phyloP scores from a whole-genome alignment of 2,888 invertebrate genomes.

The Ochlodes sylvanus region DNA sequence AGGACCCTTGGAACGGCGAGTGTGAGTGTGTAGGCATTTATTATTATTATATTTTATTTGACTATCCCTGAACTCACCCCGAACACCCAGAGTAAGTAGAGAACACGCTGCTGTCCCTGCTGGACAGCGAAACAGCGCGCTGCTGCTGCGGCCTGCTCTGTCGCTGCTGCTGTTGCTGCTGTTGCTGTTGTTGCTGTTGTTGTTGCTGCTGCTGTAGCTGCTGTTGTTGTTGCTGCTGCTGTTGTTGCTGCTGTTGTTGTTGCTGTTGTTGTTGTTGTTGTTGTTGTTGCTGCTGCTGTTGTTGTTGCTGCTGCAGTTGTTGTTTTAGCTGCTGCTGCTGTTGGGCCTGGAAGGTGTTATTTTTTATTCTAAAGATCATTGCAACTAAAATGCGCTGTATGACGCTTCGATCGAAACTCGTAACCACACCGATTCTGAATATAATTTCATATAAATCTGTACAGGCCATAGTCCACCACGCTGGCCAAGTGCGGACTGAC shows the following conservation, averaged over 20 bases:
- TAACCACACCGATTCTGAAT: too few relatives aligned
- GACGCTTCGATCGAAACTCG: too few relatives aligned
- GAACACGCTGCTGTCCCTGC: conserved; percentile 77
- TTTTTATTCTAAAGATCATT: too few relatives aligned
- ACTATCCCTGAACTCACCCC: too few relatives aligned
- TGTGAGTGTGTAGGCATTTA: too few relatives aligned
- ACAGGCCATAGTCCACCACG: too few relatives aligned
- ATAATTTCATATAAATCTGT: too few relatives aligned
- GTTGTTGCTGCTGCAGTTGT: conserved; percentile 46
- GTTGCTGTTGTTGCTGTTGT: conserved; percentile 48
- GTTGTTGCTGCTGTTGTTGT: conserved; percentile 44
- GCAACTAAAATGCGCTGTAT: too few relatives aligned
- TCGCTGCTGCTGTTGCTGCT: conserved; percentile 49
- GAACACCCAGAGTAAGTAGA: conserved; percentile 78
- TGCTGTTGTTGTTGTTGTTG: conserved; percentile 49
- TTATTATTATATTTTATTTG: too few relatives aligned
- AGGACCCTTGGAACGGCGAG: too few relatives aligned
- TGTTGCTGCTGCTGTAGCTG: conserved; percentile 43
- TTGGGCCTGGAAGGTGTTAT: not conserved
- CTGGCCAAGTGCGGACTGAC: too few relatives aligned
- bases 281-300: conserved; percentile 46
- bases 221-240: conserved; percentile 48
- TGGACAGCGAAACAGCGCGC: conserved; percentile 65
- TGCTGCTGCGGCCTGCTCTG: conserved; percentile 55
- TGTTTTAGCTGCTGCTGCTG: conserved; percentile 46